Percentiles rank a stretch among this genome's conserved stretches.
Conservation (phyloP, 2,797 vertebrate species). For the Macropodus opercularis region DNA sequence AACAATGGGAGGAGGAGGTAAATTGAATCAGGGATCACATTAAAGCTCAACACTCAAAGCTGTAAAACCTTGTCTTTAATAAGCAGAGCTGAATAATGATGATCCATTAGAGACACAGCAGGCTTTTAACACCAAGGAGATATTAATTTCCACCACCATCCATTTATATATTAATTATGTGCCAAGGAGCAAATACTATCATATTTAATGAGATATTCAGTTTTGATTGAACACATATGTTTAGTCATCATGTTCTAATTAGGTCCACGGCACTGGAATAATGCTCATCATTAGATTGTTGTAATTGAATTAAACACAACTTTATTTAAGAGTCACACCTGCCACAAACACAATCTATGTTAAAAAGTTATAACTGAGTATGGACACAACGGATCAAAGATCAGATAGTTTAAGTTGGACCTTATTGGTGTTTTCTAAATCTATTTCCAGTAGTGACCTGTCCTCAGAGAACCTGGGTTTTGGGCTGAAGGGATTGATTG, state of each 20-base stretch:
- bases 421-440: too few species aligned
- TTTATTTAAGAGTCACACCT: background rate
- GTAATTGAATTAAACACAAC: background rate
- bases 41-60: slow-evolving; percentile 50
- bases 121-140: slow-evolving; percentile 51
- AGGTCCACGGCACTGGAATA: background rate
- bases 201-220: slow-evolving; percentile 15
- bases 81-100: slow-evolving; percentile 46
- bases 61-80: slow-evolving; percentile 58
- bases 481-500: too few species aligned
- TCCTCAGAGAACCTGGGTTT: too few species aligned
- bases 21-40: slow-evolving; percentile 59
- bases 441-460: too few species aligned
- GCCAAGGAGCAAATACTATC: slow-evolving; percentile 10
- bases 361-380: background rate
- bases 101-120: slow-evolving; percentile 50
- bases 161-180: slow-evolving; percentile 24
- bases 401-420: too few species aligned
- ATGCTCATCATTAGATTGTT: background rate
- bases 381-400: background rate
- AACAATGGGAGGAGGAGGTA: slow-evolving; percentile 30
- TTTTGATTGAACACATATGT: slow-evolving; percentile 9
- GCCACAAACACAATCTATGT: background rate
- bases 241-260: background rate
- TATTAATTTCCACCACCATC: slow-evolving; percentile 32